Evolutionary conservation across 2,113 vertebrate species (phyloP).

Genomic region (Labeo catla): DNA sequence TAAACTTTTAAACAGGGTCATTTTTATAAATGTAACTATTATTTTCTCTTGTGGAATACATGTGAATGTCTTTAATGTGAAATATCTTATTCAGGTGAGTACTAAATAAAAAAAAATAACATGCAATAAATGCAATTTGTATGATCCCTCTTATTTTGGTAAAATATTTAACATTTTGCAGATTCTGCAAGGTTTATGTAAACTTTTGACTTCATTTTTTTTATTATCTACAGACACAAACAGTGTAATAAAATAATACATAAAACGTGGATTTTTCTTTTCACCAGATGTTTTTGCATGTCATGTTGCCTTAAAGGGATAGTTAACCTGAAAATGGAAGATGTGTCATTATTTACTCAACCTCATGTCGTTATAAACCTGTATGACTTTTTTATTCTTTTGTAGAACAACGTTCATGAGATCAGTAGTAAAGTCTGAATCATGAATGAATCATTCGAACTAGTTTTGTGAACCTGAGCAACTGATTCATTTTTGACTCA

Average conservation of each 20-base stretch:
- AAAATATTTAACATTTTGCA: too few relatives aligned
- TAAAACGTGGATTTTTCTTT: neutral
- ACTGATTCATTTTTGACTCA: neutral
- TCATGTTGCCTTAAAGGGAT: neutral
- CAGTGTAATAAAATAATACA: neutral
- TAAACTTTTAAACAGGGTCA: too few relatives aligned
- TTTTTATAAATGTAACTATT: too few relatives aligned
- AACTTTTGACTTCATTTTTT: too few relatives aligned
- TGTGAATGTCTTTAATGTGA: too few relatives aligned
- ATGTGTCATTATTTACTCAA: neutral
- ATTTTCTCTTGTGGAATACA: too few relatives aligned
- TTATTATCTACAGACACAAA: neutral
- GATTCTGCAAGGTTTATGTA: too few relatives aligned
- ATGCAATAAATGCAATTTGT: too few relatives aligned
- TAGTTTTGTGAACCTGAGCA: neutral
- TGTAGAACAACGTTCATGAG: neutral
- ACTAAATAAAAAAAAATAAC: too few relatives aligned
- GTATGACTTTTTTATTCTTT: neutral
- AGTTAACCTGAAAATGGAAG: neutral
- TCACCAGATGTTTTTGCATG: neutral
- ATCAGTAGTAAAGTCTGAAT: neutral
- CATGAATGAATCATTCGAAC: neutral
- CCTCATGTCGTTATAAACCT: neutral
- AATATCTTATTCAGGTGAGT: too few relatives aligned
- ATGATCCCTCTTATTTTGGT: too few relatives aligned